Conservation (phyloP, 2,797 vertebrate genomes). For the Sciurus carolinensis region DNA sequence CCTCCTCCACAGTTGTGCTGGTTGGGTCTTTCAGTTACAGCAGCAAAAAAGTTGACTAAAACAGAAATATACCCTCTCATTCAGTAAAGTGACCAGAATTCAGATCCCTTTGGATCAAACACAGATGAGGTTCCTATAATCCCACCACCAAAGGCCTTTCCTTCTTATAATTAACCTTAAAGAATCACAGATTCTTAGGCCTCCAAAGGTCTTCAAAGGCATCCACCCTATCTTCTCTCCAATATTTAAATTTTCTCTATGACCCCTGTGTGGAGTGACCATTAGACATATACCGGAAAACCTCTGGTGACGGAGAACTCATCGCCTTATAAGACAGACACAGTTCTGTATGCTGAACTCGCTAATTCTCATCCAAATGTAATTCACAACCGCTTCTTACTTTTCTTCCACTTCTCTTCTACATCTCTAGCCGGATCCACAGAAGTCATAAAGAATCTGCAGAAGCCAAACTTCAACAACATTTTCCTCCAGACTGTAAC, state of each 20-base stretch:
- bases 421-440: not conserved
- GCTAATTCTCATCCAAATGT: not conserved
- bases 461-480: not conserved
- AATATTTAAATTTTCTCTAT: not conserved
- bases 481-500: conserved; percentile 44
- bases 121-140: not conserved
- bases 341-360: not conserved
- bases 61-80: not conserved
- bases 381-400: not conserved
- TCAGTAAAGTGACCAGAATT: not conserved
- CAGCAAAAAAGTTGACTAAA: too few species aligned
- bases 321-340: not conserved
- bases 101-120: conserved; percentile 9
- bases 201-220: not conserved
- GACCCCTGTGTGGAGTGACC: not conserved
- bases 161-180: not conserved
- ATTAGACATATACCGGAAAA: not conserved
- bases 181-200: not conserved
- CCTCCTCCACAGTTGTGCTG: too few species aligned
- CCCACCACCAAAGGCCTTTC: not conserved
- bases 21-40: too few species aligned
- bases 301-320: not conserved
- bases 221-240: not conserved
- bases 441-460: conserved; percentile 58
- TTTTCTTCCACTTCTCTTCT: not conserved